phyloP scores from a whole-genome alignment of 2,888 invertebrate genomes.

The Branchipolynoe longqiensis region DNA sequence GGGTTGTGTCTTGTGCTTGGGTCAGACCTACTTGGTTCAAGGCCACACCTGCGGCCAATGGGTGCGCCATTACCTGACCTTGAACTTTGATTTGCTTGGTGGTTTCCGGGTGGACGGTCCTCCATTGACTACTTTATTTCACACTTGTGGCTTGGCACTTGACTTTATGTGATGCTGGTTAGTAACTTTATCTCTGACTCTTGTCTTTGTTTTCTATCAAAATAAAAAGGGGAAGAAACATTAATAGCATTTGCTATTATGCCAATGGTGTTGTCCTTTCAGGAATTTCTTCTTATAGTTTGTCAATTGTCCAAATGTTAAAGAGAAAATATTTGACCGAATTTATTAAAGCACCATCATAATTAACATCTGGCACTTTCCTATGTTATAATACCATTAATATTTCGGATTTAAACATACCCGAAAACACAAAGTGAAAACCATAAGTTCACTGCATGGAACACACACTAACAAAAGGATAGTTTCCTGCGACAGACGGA shows the following conservation, averaged over 20 bases:
- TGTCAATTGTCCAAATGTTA: background rate
- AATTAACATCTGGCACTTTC: background rate
- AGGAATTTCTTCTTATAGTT: background rate
- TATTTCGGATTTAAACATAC: no score
- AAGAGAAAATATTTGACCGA: background rate
- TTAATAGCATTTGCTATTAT: background rate
- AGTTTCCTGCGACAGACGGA: no score
- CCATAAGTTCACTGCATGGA: no score
- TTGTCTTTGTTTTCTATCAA: slow-evolving; percentile 62
- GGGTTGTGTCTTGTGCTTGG: background rate
- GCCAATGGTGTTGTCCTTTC: background rate
- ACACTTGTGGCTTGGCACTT: slow-evolving; percentile 8
- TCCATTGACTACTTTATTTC: slow-evolving; percentile 31
- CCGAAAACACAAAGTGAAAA: no score
- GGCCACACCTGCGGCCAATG: slow-evolving; percentile 20
- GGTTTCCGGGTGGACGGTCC: slow-evolving; percentile 40
- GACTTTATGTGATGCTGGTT: slow-evolving; percentile 61
- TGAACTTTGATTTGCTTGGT: slow-evolving; percentile 21
- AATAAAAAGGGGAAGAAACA: slow-evolving; percentile 58
- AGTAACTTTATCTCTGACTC: slow-evolving; percentile 62
- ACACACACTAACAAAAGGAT: no score
- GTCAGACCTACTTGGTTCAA: slow-evolving; percentile 23
- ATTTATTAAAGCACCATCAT: background rate
- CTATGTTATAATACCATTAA: no score
- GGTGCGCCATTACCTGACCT: slow-evolving; percentile 33